phyloP scores from a whole-genome alignment of 2,113 vertebrate genomes.

The Sitta europaea region DNA sequence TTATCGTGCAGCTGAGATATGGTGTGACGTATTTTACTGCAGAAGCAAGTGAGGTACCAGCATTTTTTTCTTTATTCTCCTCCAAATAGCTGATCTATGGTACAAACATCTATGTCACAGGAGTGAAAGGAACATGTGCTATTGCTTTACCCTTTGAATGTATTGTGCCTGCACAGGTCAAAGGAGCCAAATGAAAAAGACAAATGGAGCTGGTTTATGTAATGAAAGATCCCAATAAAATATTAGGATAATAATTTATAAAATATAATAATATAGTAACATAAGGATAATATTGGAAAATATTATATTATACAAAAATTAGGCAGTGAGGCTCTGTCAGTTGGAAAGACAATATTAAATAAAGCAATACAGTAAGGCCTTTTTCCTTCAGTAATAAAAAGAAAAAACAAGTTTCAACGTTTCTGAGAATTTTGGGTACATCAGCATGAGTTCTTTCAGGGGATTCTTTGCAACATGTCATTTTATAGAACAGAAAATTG shows the following conservation, averaged over 20 bases:
- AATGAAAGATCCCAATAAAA: constrained; percentile 4
- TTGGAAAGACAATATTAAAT: neutral
- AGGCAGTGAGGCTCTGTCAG: neutral
- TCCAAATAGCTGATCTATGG: constrained; percentile 9
- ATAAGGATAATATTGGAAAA: too few relatives aligned
- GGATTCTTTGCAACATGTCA: neutral
- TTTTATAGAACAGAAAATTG: neutral
- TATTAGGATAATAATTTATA: too few relatives aligned
- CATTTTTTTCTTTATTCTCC: constrained; percentile 41
- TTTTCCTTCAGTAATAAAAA: neutral
- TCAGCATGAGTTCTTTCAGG: neutral
- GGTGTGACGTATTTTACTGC: neutral
- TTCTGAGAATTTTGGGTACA: neutral
- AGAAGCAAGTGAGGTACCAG: neutral
- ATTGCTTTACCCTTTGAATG: neutral
- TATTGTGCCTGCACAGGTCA: constrained; percentile 10
- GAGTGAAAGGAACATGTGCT: constrained; percentile 14
- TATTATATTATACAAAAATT: too few relatives aligned
- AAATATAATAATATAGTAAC: neutral
- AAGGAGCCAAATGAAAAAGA: neutral
- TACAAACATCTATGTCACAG: neutral
- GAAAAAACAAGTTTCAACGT: neutral
- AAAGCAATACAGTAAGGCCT: neutral
- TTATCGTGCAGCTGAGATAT: constrained; percentile 22
- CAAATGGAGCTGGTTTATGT: neutral